phyloP scores from a whole-genome alignment of 2,888 invertebrate genomes.

The Sinhomidia bicolor region DNA sequence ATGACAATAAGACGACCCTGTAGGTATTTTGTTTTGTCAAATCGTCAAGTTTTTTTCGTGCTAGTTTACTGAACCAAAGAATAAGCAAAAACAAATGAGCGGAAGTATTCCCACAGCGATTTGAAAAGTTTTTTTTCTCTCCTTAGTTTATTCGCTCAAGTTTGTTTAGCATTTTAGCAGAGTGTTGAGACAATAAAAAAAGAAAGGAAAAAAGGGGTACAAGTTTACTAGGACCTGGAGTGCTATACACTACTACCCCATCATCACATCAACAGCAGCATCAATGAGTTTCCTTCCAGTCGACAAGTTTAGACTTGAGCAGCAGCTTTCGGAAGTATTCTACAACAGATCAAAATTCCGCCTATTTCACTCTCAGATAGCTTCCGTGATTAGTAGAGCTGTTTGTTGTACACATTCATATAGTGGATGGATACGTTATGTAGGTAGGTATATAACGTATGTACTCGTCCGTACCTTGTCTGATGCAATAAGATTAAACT shows the following conservation, averaged over 20 bases:
- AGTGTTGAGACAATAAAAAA: slow-evolving; percentile 21
- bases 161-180: slow-evolving; percentile 11
- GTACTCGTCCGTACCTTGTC: too few relatives aligned
- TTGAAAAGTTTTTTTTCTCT: slow-evolving; percentile 16
- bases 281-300: not conserved
- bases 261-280: not conserved
- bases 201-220: not conserved
- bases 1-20: too few relatives aligned
- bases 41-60: slow-evolving; percentile 7
- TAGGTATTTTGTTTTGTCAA: too few relatives aligned
- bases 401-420: too few relatives aligned
- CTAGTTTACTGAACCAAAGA: slow-evolving; percentile 13
- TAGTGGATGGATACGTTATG: too few relatives aligned
- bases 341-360: slow-evolving; percentile 16
- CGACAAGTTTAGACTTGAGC: slow-evolving; percentile 19
- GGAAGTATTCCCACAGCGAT: slow-evolving; percentile 37
- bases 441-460: too few relatives aligned
- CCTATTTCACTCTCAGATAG: not conserved
- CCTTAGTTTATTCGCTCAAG: not conserved
- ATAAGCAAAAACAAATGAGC: slow-evolving; percentile 21
- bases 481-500: too few relatives aligned
- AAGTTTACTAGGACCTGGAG: not conserved
- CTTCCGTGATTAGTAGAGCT: too few relatives aligned
- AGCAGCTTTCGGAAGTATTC: slow-evolving; percentile 19
- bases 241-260: not conserved